Percentiles rank a stretch among this genome's conserved stretches.
These are phyloP conservation scores for Luehdorfia chinensis DNA, from an alignment of 1,140 invertebrate genomes.

Conservation along the genomic window DNA sequence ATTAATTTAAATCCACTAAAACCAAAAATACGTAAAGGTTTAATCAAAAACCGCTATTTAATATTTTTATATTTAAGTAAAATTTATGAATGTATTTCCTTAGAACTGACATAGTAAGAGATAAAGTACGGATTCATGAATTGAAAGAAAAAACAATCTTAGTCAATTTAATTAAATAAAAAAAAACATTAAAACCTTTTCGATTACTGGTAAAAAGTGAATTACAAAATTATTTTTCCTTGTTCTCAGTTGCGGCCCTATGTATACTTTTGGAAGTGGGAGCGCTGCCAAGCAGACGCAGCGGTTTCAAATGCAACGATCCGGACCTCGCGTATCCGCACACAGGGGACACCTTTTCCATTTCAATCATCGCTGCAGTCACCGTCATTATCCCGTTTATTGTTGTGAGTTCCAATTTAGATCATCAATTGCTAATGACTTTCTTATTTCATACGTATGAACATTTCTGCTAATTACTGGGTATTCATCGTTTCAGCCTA, in stretches of 20 bases:
- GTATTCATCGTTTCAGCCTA: background rate
- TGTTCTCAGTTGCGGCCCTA: conserved; percentile 59
- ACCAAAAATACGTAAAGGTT: too few species aligned
- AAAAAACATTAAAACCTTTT: too few species aligned
- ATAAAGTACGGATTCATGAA: too few species aligned
- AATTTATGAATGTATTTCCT: too few species aligned
- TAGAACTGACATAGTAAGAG: too few species aligned
- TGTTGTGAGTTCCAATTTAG: conserved; percentile 49
- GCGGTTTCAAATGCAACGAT: conserved; percentile 63
- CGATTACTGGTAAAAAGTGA: too few species aligned
- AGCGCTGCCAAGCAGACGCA: conserved; percentile 55
- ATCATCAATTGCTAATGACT: too few species aligned
- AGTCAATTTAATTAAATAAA: too few species aligned
- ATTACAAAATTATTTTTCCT: conserved; percentile 16
- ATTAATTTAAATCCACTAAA: too few species aligned
- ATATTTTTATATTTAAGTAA: too few species aligned
- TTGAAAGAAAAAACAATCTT: too few species aligned
- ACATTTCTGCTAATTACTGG: background rate
- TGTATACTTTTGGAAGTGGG: conserved; percentile 66
- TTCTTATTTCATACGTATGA: background rate
- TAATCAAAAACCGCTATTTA: too few species aligned
- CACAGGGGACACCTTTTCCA: conserved; percentile 57
- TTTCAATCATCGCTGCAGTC: conserved; percentile 55
- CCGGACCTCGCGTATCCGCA: conserved; percentile 60
- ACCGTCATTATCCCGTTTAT: conserved; percentile 60